A percentile compares a stretch with the other conserved stretches of the same genome.
Evolutionary conservation across 2,797 vertebrate genomes (phyloP).

Genomic region (Paramormyrops hopkinsi): DNA sequence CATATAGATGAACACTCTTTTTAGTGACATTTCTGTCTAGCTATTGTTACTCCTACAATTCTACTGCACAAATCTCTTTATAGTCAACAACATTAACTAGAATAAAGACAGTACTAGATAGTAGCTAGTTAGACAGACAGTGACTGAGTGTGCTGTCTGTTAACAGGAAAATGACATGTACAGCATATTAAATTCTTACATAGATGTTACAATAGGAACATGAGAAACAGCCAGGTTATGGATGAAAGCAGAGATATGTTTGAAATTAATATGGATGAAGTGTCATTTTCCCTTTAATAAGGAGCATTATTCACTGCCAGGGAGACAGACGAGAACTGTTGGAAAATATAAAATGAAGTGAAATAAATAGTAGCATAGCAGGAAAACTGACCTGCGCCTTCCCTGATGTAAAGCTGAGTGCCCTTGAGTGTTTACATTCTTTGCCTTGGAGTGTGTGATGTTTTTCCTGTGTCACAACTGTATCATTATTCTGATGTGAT

Average conservation of each 20-base stretch:
- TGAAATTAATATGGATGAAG: conserved; percentile 17
- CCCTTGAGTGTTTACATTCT: conserved; percentile 49
- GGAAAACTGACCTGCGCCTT: conserved; percentile 55
- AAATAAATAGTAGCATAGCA: conserved; percentile 59
- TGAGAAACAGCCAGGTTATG: not conserved
- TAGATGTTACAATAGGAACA: not conserved
- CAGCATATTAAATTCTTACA: not conserved
- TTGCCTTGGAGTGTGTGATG: conserved; percentile 37
- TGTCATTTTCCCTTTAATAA: conserved; percentile 39
- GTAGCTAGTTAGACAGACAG: not conserved
- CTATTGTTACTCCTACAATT: not conserved
- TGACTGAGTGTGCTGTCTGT: not conserved
- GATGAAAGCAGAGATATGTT: conserved; percentile 15
- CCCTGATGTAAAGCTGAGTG: conserved; percentile 47
- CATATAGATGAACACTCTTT: not conserved
- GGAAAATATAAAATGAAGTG: conserved; percentile 65
- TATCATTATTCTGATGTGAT: not conserved
- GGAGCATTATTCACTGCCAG: conserved; percentile 48
- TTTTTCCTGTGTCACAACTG: not conserved
- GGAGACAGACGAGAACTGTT: conserved; percentile 53
- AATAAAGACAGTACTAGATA: not conserved
- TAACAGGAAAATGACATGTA: not conserved
- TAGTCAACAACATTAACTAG: not conserved
- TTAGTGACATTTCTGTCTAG: not conserved
- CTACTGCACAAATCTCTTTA: not conserved